Evolutionary conservation across 2,797 vertebrate species (phyloP).

Genomic region (Apogon talboti): DNA sequence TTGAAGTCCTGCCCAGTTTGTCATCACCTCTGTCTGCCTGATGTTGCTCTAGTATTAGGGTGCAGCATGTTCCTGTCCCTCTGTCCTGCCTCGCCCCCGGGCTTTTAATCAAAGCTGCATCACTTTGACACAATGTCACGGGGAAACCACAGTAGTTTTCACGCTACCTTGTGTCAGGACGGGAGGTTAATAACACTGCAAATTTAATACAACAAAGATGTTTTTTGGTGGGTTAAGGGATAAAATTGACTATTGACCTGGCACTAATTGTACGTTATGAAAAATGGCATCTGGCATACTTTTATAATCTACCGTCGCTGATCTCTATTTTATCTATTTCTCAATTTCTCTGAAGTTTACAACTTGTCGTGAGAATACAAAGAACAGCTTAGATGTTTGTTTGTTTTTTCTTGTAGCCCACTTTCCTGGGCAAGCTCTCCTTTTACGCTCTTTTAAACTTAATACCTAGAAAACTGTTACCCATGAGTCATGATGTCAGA

Average conservation of each 20-base stretch:
- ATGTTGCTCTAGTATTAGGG: constrained; percentile 1
- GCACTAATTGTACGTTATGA: background rate
- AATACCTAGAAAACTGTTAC: constrained; percentile 48
- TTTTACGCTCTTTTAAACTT: constrained; percentile 1
- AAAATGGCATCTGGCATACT: background rate
- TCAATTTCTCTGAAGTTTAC: background rate
- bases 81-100: constrained; percentile 9
- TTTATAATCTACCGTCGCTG: background rate
- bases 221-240: background rate
- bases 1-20: constrained; percentile 36
- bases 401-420: background rate
- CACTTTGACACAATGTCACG: constrained; percentile 4
- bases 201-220: background rate
- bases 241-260: background rate
- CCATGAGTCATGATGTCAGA: constrained; percentile 15
- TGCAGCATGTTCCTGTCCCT: constrained; percentile 34
- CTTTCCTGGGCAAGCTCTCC: constrained; percentile 2
- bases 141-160: background rate
- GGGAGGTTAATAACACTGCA: background rate
- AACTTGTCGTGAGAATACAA: constrained; percentile 9
- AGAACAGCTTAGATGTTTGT: background rate
- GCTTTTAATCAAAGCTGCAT: constrained; percentile 35
- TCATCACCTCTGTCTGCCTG: constrained; percentile 48
- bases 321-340: background rate
- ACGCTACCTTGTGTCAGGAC: background rate